phyloP scores from a whole-genome alignment of 2,797 vertebrate genomes.

The Valencia hispanica region DNA sequence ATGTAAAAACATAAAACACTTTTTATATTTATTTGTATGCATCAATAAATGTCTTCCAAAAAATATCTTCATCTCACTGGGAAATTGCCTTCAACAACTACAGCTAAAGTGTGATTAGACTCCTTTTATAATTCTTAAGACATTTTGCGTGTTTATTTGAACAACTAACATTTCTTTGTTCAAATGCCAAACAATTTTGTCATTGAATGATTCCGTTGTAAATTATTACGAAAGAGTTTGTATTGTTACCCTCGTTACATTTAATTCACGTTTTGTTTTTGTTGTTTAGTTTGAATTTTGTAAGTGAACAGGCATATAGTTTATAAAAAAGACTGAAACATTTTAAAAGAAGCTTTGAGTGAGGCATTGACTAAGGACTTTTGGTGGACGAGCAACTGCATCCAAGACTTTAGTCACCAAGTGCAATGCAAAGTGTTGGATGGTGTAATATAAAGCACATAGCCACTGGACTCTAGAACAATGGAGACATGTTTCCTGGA shows the following conservation, averaged over 20 bases:
- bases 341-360: background rate
- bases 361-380: no score
- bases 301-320: no score
- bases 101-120: background rate
- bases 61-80: background rate
- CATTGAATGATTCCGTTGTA: background rate
- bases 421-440: background rate
- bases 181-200: background rate
- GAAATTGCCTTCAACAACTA: background rate
- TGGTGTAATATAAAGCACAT: background rate
- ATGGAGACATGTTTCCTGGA: background rate
- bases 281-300: no score
- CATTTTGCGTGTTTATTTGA: background rate
- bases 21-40: constrained; percentile 70
- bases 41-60: constrained; percentile 72
- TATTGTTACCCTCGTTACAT: no score
- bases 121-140: constrained; percentile 1
- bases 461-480: background rate
- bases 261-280: no score
- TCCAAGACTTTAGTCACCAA: background rate
- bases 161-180: background rate
- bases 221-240: background rate
- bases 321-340: no score
- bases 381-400: background rate
- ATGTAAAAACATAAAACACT: constrained; percentile 70